Evolutionary conservation across 64 coral and sea anemone species (phyloP).

Genomic region (Acropora tenuis): DNA sequence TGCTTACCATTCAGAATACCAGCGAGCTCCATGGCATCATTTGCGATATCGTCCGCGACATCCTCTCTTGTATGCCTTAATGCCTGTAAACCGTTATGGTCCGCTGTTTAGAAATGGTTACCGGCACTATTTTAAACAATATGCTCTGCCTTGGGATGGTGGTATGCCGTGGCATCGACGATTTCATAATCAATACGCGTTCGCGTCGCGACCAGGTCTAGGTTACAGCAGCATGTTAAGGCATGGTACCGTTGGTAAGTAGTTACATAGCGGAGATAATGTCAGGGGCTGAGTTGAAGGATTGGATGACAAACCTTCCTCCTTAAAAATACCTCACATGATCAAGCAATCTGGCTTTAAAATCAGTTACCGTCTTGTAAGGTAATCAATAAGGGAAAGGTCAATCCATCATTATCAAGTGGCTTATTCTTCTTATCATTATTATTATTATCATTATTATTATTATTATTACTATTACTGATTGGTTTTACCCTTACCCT

Average conservation of each 20-base stretch:
- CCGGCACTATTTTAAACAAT: not conserved
- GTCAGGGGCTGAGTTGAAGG: not conserved
- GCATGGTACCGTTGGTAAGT: not conserved
- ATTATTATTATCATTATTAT: too few species aligned
- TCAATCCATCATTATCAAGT: too few species aligned
- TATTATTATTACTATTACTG: not conserved
- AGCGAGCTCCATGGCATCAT: not conserved
- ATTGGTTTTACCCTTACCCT: not conserved
- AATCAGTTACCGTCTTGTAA: too few species aligned
- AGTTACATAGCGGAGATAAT: too few species aligned
- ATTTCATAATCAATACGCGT: not conserved
- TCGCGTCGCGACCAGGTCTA: not conserved
- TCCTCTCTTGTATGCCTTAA: constrained; percentile 20
- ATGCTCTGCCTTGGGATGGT: not conserved
- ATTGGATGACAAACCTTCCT: not conserved
- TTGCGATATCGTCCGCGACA: not conserved
- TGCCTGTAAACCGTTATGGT: not conserved
- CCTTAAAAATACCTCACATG: not conserved
- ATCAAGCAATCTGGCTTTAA: too few species aligned
- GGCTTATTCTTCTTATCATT: too few species aligned
- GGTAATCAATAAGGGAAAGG: too few species aligned
- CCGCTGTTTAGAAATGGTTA: not conserved
- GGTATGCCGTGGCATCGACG: not conserved
- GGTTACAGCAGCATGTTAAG: not conserved
- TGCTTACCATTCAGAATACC: not conserved